Percentiles rank a stretch among this genome's conserved stretches.
Conservation (phyloP, 2,888 invertebrate species). For the Beris chalybata region DNA sequence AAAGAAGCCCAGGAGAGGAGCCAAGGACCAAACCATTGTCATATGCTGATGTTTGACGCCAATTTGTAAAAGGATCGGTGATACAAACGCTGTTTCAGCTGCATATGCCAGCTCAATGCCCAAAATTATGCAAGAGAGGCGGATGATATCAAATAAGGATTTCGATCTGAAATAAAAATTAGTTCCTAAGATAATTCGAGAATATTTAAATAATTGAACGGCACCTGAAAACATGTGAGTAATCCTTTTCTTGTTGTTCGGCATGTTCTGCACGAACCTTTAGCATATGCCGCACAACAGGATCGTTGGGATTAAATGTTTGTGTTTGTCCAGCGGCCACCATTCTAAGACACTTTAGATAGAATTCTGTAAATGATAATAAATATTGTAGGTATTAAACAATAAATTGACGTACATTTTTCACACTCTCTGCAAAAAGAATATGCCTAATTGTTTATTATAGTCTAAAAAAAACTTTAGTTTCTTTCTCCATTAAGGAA, state of each 20-base stretch:
- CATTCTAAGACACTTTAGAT: constrained; percentile 44
- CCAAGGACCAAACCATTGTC: constrained; percentile 59
- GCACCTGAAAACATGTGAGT: constrained; percentile 54
- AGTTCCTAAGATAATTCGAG: too few relatives aligned
- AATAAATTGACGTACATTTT: too few relatives aligned
- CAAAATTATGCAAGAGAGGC: constrained; percentile 53
- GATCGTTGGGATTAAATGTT: constrained; percentile 47
- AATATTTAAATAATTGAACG: not conserved
- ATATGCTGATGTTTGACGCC: constrained; percentile 63
- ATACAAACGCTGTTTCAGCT: constrained; percentile 69
- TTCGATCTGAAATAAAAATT: constrained; percentile 42
- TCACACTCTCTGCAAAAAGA: too few relatives aligned
- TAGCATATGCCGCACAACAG: constrained; percentile 53
- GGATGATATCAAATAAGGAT: constrained; percentile 51
- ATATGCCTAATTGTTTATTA: too few relatives aligned
- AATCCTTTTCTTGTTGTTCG: constrained; percentile 50
- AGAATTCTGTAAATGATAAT: not conserved
- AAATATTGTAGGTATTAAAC: too few relatives aligned
- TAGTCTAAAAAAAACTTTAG: too few relatives aligned
- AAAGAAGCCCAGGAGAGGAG: constrained; percentile 55
- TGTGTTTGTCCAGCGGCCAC: constrained; percentile 44
- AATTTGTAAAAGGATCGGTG: constrained; percentile 64
- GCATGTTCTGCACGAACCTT: constrained; percentile 54
- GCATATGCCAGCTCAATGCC: constrained; percentile 69
- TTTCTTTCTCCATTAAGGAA: too few relatives aligned